Evolutionary conservation across 2,888 invertebrate species (phyloP).

Genomic region (Xestoiulus laeticollis): DNA sequence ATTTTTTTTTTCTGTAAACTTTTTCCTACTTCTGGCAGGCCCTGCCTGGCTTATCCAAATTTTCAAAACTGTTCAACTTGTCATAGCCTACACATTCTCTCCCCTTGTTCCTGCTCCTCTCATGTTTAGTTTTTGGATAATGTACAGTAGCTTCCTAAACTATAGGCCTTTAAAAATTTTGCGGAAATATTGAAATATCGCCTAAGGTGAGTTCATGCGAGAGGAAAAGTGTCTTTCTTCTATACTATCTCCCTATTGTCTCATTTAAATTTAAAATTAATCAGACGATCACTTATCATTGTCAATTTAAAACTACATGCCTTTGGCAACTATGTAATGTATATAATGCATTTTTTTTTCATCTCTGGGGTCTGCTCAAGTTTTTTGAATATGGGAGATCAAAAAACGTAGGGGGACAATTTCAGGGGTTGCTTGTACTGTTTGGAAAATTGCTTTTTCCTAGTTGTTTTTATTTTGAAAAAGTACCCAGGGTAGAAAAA

Average conservation of each 20-base stretch:
- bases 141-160: background rate
- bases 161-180: background rate
- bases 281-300: background rate
- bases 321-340: too few species aligned
- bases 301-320: background rate
- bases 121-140: conserved; percentile 9
- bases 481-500: background rate
- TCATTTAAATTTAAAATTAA: background rate
- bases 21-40: conserved; percentile 7
- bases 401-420: background rate
- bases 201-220: conserved; percentile 14
- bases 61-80: conserved; percentile 28
- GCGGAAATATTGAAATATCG: background rate
- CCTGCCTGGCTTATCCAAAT: conserved; percentile 5
- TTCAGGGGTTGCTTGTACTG: background rate
- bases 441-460: background rate
- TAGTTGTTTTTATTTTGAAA: too few species aligned
- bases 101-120: background rate
- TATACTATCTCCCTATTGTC: background rate
- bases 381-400: too few species aligned
- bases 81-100: conserved; percentile 29
- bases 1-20: background rate
- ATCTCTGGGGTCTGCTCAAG: too few species aligned
- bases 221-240: background rate
- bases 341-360: too few species aligned